Base-by-base conservation (phyloP, 2,888 invertebrate genomes). In the Ariolimax columbianus region DNA sequence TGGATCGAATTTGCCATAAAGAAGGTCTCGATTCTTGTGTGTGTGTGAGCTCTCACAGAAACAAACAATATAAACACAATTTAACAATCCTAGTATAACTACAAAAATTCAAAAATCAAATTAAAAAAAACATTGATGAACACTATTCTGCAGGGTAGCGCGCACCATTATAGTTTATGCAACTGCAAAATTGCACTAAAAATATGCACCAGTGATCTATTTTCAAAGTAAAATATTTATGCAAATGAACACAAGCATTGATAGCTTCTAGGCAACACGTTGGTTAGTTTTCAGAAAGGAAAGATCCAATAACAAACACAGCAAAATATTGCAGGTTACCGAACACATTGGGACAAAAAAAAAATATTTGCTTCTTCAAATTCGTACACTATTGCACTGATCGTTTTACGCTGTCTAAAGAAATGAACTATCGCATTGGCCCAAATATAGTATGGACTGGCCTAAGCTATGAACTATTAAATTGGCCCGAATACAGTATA, bases 231-330 rank as follows among this genome's bases (percentile, higher is more conserved):
- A 66, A 79, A 68, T 9, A 7, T 40, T 66, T 43, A 66, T 33
- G 63, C 79, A 68, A 79, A 79, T 79, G 68, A 79, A 79, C 79
- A 79, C 79, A 79, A 79, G 43, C 30, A 47, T 11, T 78, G 78
- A 78, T 38, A 63, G 68, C n/a, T 40, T 63, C 47, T 26, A 66
- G 43, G 68, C 33, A 79, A 68, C 59, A 78, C 59, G 38, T 75
- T 30, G n/a, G 47, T 30, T 26, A 43, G 47, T 47, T 30, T 47
- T 33, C 75, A 23, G 33, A 47, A 51, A 36, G n/a, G 51, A 51
- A 33, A 75, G 75, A 30, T 75, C 75, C n/a, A 51, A 23, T 14
- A 51, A 33, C 30, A 43, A 14, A 43, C n/a, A 43, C 4, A 17
- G 14, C 40, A 38, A 11, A 40, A 73, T 40, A 78, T 38, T 78